Evolutionary conservation across 2,888 invertebrate species (phyloP).

Genomic region (Coelinius sp.): DNA sequence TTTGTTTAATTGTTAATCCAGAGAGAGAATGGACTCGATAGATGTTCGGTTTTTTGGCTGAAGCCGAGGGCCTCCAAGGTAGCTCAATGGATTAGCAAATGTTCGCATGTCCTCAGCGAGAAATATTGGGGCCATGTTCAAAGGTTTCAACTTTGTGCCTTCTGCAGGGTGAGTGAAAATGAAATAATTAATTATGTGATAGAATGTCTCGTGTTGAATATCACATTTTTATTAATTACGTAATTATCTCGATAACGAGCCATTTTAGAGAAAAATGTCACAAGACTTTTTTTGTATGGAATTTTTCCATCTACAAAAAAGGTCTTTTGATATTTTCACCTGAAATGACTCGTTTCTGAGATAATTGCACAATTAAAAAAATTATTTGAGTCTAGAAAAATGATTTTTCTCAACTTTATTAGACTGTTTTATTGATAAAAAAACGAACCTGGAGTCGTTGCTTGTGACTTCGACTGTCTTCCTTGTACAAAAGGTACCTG

Average conservation of each 20-base stretch:
- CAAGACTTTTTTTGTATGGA: too few species aligned
- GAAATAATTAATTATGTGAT: background rate
- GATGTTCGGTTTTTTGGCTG: constrained; percentile 73
- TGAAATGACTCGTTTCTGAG: too few species aligned
- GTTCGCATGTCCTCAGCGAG: constrained; percentile 73
- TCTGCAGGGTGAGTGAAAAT: constrained; percentile 52
- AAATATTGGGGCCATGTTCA: constrained; percentile 70
- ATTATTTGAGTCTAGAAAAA: background rate
- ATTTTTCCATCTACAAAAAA: too few species aligned
- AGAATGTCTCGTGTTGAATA: too few species aligned
- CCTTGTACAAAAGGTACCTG: background rate
- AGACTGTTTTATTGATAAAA: background rate
- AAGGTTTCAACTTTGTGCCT: constrained; percentile 47
- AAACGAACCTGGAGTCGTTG: constrained; percentile 31
- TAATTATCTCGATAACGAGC: too few species aligned
- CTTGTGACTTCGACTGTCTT: constrained; percentile 27
- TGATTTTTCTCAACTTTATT: background rate
- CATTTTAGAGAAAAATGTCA: too few species aligned
- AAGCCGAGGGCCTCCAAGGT: constrained; percentile 78
- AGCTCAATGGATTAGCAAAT: constrained; percentile 80
- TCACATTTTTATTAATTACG: too few species aligned
- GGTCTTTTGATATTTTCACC: too few species aligned
- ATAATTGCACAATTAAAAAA: too few species aligned
- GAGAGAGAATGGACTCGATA: constrained; percentile 78
- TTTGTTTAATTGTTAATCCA: constrained; percentile 72